Evolutionary conservation across 2,113 vertebrate species (phyloP).

Genomic region (Rhinopithecus roxellana): DNA sequence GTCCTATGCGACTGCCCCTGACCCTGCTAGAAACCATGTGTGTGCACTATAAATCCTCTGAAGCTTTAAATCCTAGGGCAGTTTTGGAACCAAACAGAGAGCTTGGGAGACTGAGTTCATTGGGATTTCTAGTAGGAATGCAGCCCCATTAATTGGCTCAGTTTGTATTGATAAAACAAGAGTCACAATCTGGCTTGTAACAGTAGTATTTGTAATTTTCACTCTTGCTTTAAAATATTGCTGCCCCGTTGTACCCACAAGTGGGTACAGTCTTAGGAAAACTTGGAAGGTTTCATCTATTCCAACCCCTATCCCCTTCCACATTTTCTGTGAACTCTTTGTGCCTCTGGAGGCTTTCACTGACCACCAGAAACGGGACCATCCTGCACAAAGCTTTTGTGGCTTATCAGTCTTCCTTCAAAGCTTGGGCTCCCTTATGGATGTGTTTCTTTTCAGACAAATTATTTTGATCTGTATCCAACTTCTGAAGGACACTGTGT

Average conservation of each 20-base stretch:
- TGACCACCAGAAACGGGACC: background rate
- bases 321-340: background rate
- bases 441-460: background rate
- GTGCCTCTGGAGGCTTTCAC: background rate
- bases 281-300: background rate
- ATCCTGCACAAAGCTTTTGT: background rate
- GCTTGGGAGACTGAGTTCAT: background rate
- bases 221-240: background rate
- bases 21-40: background rate
- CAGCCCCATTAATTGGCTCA: background rate
- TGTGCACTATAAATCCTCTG: background rate
- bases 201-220: background rate
- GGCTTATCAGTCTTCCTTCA: background rate
- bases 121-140: background rate
- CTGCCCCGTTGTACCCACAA: rapidly evolving
- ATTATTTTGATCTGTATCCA: background rate
- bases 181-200: background rate
- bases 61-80: background rate
- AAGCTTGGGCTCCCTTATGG: background rate
- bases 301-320: background rate
- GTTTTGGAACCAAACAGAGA: background rate
- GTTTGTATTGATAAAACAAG: background rate
- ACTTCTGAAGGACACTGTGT: background rate
- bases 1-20: rapidly evolving
- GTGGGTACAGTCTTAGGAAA: background rate